These are phyloP conservation scores for Athene cunicularia DNA, from an alignment of 2,113 vertebrate species.

Conservation along the genomic window DNA sequence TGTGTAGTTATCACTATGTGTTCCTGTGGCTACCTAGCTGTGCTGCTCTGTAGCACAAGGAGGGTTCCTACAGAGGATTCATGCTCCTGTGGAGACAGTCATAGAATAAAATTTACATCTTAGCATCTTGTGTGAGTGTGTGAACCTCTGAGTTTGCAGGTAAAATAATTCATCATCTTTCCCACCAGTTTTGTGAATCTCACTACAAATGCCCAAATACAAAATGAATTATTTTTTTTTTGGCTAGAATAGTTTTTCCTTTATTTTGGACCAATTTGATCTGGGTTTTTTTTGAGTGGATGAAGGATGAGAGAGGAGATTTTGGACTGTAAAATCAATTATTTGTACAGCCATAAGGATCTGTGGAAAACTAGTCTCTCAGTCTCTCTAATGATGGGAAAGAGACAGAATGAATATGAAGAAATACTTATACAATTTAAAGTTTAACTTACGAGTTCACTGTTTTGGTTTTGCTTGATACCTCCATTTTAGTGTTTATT, in stretches of 20 bases:
- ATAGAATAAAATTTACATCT: not conserved
- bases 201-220: not conserved
- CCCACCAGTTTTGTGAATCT: not conserved
- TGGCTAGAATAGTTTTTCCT: conserved; percentile 24
- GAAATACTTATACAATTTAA: not conserved
- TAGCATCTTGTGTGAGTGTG: fast-evolving
- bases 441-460: conserved; percentile 48
- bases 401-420: conserved; percentile 33
- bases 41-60: not conserved
- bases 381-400: conserved; percentile 49
- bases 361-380: conserved; percentile 48
- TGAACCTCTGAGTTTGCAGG: not conserved
- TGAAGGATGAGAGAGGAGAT: conserved; percentile 52
- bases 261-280: conserved; percentile 49
- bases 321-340: conserved; percentile 66
- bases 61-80: not conserved
- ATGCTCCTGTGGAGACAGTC: not conserved
- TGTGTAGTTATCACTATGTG: not conserved
- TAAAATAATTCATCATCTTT: not conserved
- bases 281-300: not conserved
- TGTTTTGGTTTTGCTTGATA: conserved; percentile 38
- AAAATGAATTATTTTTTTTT: conserved; percentile 25
- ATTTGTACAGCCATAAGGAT: conserved; percentile 54
- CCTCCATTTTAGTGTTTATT: conserved; percentile 58
- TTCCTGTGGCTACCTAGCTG: not conserved